Evolutionary conservation across 2,888 invertebrate genomes (phyloP), one percentile per base, ranked within the genome.

Genomic region (Conus canariensis): DNA sequence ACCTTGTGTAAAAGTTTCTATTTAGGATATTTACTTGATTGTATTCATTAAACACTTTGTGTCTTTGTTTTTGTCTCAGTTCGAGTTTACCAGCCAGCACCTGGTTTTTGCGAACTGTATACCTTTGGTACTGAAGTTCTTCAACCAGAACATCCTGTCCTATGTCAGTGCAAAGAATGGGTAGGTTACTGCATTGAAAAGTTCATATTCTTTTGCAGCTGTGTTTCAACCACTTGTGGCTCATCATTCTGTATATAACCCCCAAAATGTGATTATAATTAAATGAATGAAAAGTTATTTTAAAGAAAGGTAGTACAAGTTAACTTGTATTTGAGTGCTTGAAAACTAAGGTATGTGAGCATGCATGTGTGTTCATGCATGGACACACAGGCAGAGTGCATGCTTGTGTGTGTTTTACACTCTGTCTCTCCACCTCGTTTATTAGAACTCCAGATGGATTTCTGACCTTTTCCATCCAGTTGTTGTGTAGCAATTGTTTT

Each of bases 41-140:
- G 45, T 45, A 45, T 30, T 30, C 30, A 30, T 45, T 45, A 45
- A 45, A 45, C 22, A 19, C 19, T 83, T 7, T 83, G 82, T 58
- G 58, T 56, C 22, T 22, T 7, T 83, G 25, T 83, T 58, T 83
- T 3, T 87, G 59, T 30, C 80, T 74, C 94, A 96, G 97, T 99
- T 99, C 97, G 99, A 99, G 97, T 99, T 98, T 96, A 98, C 99
- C 98, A 98, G 99, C 2, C 99, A 99, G 96, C 99, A 99, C 97
- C 97, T 99, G 93, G 99, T 99, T 16, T 99, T 99, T 97, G 99
- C 99, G 91, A 99, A 99, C 96, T 99, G 99, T 96, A 99, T 99
- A 96, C 99, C 99, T 0, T 97, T 99, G 92, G 98, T 99, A 45
- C 97, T 99, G 90, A 99, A 99, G 96, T 99, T 99, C 97, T 98